Base-by-base conservation (phyloP, 2,797 vertebrate species). In the Crypturellus tataupa region DNA sequence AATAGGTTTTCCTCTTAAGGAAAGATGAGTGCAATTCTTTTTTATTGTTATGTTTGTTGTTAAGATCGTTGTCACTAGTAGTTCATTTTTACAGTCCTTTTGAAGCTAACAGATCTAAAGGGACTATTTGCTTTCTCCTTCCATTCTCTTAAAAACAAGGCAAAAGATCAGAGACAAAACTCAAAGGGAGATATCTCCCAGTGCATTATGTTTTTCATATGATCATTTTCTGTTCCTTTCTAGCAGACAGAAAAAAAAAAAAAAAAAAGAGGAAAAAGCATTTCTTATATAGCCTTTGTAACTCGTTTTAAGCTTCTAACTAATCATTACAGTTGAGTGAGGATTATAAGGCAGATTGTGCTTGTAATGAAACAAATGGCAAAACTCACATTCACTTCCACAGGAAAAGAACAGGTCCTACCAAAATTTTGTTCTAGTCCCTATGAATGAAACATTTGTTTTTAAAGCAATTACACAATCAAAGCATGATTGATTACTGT, bases 81-180 rank as follows among this genome's bases (percentile, higher is more conserved):
- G 46, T 37, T 78, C 23, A 10, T 64, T 95, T 94, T 71, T 40
- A 87, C 35, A 68, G 53, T 60, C 79, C 56, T 89, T 92, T 94
- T 88, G 90, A 75, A 94, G 73, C 65, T 79, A 91, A 60, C n/a
- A 72, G 71, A 88, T 89, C 85, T 94, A 59, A 79, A 89, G 76
- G 40, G 55, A 80, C 31, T 70, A 69, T 85, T 68, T 87, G 17
- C 31, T 89, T 85, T 82, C 67, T 56, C 64, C 39, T 78, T 83
- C 51, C 29, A 42, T 46, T 51, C 58, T 67, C 46, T 84, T 80
- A 86, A 86, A 94, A 91, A 80, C 56, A 86, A 88, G 58, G 73
- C 13, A 93, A 85, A 77, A 80, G 71, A 95, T 92, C 80, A 60
- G 23, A 94, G 77, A 94, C 89, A 79, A 84, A 84, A 91, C 65